Evolutionary conservation across 2,113 vertebrate genomes (phyloP).

Genomic region (Tachysurus fulvidraco): DNA sequence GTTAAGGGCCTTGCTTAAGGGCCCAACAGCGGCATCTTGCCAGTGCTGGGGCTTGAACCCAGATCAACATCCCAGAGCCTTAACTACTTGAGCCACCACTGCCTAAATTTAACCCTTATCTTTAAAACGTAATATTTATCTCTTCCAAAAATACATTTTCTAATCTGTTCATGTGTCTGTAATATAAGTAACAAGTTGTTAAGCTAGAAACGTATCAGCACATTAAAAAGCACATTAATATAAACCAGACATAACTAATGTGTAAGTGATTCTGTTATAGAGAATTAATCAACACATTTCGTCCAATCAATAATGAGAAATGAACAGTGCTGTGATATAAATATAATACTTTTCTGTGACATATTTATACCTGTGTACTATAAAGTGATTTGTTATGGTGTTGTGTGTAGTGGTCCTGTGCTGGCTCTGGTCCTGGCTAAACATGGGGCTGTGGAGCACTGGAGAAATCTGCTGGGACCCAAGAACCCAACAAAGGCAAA

Average conservation of each 20-base stretch:
- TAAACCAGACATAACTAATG: background rate
- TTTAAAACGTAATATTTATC: background rate
- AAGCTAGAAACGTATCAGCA: background rate
- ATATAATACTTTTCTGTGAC: background rate
- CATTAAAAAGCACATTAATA: background rate
- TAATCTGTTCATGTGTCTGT: background rate
- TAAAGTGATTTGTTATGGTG: conserved; percentile 25
- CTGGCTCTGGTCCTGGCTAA: conserved; percentile 70
- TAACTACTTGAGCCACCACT: too few relatives aligned
- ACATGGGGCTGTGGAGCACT: conserved; percentile 65
- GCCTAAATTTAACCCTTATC: background rate
- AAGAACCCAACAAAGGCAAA: conserved; percentile 67
- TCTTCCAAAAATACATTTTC: background rate
- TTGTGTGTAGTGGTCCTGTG: conserved; percentile 69
- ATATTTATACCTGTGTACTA: background rate
- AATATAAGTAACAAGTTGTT: background rate
- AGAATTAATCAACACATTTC: background rate
- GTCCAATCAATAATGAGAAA: background rate
- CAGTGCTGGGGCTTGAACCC: too few relatives aligned
- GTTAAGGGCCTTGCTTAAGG: too few relatives aligned
- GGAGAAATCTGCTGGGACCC: conserved; percentile 72
- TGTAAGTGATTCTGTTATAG: background rate
- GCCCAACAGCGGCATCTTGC: too few relatives aligned
- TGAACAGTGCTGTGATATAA: background rate
- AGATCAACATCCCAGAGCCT: too few relatives aligned